Conservation (phyloP, 2,113 vertebrate genomes). For the Pipra filicauda region DNA sequence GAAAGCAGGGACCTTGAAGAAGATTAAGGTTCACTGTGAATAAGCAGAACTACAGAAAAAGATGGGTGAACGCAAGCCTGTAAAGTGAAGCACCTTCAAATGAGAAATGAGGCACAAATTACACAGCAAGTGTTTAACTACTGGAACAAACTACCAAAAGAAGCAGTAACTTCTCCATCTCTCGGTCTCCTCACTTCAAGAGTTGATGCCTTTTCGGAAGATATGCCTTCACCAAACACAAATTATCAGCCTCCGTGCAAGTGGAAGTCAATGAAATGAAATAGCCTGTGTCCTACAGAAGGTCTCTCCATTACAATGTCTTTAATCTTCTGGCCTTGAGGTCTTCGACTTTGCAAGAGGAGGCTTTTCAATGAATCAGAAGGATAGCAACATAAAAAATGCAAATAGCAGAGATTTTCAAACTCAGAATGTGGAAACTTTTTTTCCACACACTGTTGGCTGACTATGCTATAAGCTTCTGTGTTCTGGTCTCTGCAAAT, state of each 20-base stretch:
- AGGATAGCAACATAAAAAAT: background rate
- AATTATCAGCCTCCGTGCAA: background rate
- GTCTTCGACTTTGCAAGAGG: background rate
- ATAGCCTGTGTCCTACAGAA: background rate
- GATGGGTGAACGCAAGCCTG: background rate
- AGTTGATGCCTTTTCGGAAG: background rate
- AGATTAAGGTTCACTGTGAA: background rate
- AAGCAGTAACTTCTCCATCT: background rate
- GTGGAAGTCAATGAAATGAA: background rate
- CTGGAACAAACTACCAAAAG: slow-evolving; percentile 4
- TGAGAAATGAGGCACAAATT: background rate
- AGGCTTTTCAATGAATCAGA: background rate
- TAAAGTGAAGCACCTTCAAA: slow-evolving; percentile 1
- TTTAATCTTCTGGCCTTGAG: background rate
- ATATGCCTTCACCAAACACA: background rate
- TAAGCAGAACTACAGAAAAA: background rate
- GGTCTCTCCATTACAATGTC: background rate
- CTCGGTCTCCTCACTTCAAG: background rate
- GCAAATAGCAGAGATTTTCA: background rate
- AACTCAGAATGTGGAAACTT: background rate
- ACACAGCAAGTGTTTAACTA: background rate
- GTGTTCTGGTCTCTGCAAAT: background rate
- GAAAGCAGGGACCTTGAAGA: background rate
- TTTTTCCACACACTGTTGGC: background rate
- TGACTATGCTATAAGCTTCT: background rate